Base-by-base conservation (phyloP, 2,797 vertebrate genomes). In the Salarias fasciatus region DNA sequence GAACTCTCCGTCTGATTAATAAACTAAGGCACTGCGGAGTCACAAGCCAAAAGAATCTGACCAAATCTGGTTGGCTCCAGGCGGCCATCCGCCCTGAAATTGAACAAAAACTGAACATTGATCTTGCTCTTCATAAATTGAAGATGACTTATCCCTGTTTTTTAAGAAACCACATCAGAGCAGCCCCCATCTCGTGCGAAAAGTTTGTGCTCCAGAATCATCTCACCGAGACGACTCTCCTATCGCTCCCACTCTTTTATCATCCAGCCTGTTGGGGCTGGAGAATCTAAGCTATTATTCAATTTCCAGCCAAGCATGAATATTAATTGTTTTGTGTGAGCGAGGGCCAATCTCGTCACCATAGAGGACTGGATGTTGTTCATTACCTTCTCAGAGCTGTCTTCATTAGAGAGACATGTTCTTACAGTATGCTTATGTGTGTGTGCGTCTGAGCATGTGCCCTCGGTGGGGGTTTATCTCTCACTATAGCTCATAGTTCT, bases 311-410 rank as follows among this genome's bases (percentile, higher is more conserved):
- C 68, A 65, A 81, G 73, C 79, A 61, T 79, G 69, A 77, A 82
- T 82, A 88, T 87, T 75, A 84, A 89, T 86, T 77, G 77, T 86
- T 85, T 86, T 63, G 65, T 80, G 77, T 72, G 65, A 74, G 63
- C 60, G 73, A 69, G 61, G 69, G 49, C 68, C 77, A 72, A 70
- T 77, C 63, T 80, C 50, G 4, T 55, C 40, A 35, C 46, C 53
- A 75, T 64, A 72, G 72, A 82, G 62, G 71, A 69, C 63, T 50
- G 50, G 50, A 70, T 73, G 82, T 75, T 79, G 69, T 87, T 88
- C 84, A 86, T 86, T 87, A 87, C 62, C 28, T 30, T 77, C 69
- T 41, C 35, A 64, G 63, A 67, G 72, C 79, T 73, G 85, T 84
- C 82, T 77, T 86, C 75, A 85, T 89, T 82, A 84, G 43, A 49